Evolutionary conservation across 2,888 invertebrate genomes (phyloP), one percentile per base, ranked within the genome.

Genomic region (Leptogaster cylindrica): DNA sequence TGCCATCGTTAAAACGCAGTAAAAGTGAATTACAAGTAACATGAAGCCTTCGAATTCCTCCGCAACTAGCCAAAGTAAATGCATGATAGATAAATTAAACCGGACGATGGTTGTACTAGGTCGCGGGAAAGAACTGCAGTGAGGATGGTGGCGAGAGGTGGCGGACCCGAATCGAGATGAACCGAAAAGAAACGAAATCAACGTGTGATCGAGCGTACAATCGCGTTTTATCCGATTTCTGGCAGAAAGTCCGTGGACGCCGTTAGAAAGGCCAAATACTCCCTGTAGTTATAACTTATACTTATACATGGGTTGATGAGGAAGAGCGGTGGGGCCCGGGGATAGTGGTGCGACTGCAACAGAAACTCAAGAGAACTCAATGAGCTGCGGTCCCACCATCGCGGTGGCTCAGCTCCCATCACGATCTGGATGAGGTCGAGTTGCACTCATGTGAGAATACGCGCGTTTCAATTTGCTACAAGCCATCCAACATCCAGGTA

Each of bases 211-310:
- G 36, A 36, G 10, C 36, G 36, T n/a, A 36, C n/a, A n/a, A 36
- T 12, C 12, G 20, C 16, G 10, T 46, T 46, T 2, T 2, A 4
- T n/a, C 41, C 6, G 18, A 41, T 41, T 46, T 46, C 20, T 20
- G 8, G 23, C 23, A 46, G 46, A 46, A 46, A 46, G 46, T 46
- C n/a, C 10, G 46, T 46, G 23, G 46, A 46, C 46, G 20, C 1
- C 18, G 16, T 46, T 46, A 46, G 46, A 46, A 46, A 46, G 46
- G 46, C 16, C 20, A 46, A 46, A 46, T 16, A n/a, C 46, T 8
- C 25, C 25, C 46, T 46, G 10, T 14, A 2, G 10, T 7, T 12
- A 18, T 23, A 16, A 23, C 16, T 46, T 23, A 23, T 36, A 46
- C n/a, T n/a, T 46, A 12, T 8, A 3, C 6, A 4, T 12, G 14